phyloP scores from a whole-genome alignment of 2,888 invertebrate species.

The Cactoblastis cactorum region DNA sequence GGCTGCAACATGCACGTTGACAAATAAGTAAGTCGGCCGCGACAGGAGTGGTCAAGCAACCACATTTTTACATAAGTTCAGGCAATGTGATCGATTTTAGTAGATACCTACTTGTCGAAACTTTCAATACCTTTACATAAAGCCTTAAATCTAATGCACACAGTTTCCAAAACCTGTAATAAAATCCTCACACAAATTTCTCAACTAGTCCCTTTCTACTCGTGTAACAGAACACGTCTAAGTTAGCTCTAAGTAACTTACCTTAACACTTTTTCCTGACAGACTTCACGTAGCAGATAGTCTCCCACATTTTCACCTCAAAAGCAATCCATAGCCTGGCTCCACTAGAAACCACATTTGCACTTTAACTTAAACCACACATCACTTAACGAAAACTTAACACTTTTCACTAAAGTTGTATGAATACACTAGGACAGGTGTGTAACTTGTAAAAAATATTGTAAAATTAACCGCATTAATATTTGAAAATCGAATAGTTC shows the following conservation, averaged over 20 bases:
- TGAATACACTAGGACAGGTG: slow-evolving; percentile 21
- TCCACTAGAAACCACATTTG: slow-evolving; percentile 32
- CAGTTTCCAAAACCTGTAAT: too few relatives aligned
- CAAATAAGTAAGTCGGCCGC: too few relatives aligned
- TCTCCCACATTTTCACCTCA: slow-evolving; percentile 64
- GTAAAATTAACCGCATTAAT: not conserved
- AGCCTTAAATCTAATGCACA: too few relatives aligned
- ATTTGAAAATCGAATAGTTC: slow-evolving; percentile 20
- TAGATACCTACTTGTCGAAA: too few relatives aligned
- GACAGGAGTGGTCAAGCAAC: too few relatives aligned
- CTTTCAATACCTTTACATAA: too few relatives aligned
- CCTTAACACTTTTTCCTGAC: slow-evolving; percentile 73
- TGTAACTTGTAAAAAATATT: slow-evolving; percentile 20
- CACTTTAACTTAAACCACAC: slow-evolving; percentile 29
- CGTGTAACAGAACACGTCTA: not conserved
- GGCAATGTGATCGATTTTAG: too few relatives aligned
- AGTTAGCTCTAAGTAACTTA: slow-evolving; percentile 30
- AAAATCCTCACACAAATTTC: not conserved
- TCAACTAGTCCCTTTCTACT: not conserved
- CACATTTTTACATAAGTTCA: too few relatives aligned
- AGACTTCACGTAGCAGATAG: slow-evolving; percentile 65
- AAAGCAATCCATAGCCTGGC: slow-evolving; percentile 48
- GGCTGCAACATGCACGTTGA: too few relatives aligned
- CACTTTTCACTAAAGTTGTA: too few relatives aligned
- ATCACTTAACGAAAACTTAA: slow-evolving; percentile 40